A percentile compares a stretch with the other conserved stretches of the same genome.
Evolutionary conservation across 2,888 invertebrate species (phyloP).

Genomic region (Cristatella mucedo): DNA sequence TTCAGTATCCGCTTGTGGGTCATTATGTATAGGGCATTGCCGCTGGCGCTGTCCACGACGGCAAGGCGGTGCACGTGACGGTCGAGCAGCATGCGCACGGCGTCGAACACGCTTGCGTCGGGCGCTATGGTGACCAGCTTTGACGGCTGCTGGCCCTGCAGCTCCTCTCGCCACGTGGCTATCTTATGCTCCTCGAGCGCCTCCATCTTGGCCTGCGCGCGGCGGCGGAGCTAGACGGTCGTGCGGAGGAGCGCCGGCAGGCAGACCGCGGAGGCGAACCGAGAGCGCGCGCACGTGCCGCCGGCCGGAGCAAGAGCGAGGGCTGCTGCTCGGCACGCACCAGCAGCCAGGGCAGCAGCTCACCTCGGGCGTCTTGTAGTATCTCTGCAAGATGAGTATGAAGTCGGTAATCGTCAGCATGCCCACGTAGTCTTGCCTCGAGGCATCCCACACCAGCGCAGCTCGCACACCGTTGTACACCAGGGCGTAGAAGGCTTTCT

Average conservation of each 20-base stretch:
- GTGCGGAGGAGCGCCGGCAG: neutral
- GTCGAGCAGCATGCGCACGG: slow-evolving; percentile 75
- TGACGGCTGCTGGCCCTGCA: slow-evolving; percentile 69
- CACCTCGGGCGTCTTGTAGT: slow-evolving; percentile 65
- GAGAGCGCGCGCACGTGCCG: too few species aligned
- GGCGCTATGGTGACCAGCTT: slow-evolving; percentile 79
- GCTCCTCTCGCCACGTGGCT: slow-evolving; percentile 83
- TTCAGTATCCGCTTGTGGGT: slow-evolving; percentile 94
- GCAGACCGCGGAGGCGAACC: too few species aligned
- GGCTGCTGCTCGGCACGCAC: too few species aligned
- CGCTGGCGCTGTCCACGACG: slow-evolving; percentile 82
- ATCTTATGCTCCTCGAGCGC: slow-evolving; percentile 90
- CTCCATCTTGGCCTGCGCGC: slow-evolving; percentile 61
- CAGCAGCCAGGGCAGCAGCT: too few species aligned
- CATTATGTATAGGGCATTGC: slow-evolving; percentile 91
- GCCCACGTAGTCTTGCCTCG: slow-evolving; percentile 73
- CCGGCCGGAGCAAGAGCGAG: too few species aligned
- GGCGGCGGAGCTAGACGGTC: neutral
- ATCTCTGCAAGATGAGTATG: slow-evolving; percentile 80
- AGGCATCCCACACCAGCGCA: slow-evolving; percentile 91
- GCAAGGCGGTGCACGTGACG: slow-evolving; percentile 92
- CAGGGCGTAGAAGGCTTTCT: slow-evolving; percentile 96
- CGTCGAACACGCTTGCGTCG: slow-evolving; percentile 62
- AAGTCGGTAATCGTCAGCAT: slow-evolving; percentile 99
- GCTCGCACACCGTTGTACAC: slow-evolving; percentile 96